Evolutionary conservation across 2,888 invertebrate species (phyloP).

Genomic region (Palloptera scutellata): DNA sequence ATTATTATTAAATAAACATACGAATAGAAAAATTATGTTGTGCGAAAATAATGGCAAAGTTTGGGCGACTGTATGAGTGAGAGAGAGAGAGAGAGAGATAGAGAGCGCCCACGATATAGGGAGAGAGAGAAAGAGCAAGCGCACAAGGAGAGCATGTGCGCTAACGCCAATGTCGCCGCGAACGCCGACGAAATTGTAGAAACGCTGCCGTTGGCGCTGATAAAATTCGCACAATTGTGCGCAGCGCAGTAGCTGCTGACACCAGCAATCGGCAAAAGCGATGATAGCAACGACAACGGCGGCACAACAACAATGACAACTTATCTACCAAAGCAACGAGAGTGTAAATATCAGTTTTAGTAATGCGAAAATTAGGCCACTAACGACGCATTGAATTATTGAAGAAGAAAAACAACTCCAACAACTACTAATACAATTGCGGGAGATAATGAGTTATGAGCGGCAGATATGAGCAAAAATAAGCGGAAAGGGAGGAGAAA

Average conservation of each 20-base stretch:
- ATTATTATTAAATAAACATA: constrained; percentile 58
- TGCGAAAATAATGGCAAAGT: constrained; percentile 47
- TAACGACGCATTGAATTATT: constrained; percentile 17
- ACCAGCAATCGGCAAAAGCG: constrained; percentile 9
- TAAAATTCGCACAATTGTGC: constrained; percentile 19
- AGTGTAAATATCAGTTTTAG: constrained; percentile 26
- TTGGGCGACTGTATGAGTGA: constrained; percentile 45
- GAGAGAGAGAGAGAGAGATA: constrained; percentile 22
- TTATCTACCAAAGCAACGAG: constrained; percentile 9
- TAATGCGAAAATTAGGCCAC: constrained; percentile 41
- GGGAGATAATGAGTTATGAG: background rate
- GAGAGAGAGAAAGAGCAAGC: constrained; percentile 29
- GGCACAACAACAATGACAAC: background rate
- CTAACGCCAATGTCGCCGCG: constrained; percentile 15
- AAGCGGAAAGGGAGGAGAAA: background rate
- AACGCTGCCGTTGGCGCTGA: constrained; percentile 11
- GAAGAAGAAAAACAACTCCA: constrained; percentile 18
- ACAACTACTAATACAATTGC: background rate
- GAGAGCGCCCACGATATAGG: constrained; percentile 25
- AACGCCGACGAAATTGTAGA: constrained; percentile 22
- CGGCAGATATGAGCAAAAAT: constrained; percentile 9
- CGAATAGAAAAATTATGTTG: constrained; percentile 37
- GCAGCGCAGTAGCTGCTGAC: background rate
- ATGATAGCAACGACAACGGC: background rate
- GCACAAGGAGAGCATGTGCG: constrained; percentile 29